A percentile compares a stretch with the other conserved stretches of the same genome.
These are phyloP conservation scores for Pocillopora meandrina DNA, from an alignment of 92 coral and sea anemone genomes.

Conservation along the genomic window DNA sequence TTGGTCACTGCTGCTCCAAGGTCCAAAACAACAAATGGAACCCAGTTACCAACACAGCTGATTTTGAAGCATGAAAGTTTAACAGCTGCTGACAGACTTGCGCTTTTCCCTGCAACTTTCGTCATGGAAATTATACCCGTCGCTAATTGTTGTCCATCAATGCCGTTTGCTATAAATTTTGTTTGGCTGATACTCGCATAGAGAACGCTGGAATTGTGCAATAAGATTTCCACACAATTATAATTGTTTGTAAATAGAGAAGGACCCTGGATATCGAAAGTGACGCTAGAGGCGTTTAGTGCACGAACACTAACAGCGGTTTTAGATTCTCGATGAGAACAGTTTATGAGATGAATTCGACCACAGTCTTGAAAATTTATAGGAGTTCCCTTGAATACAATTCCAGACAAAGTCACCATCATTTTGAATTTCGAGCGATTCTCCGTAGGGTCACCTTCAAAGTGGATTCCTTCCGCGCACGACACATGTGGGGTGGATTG, in stretches of 20 bases:
- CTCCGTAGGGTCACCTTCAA: neutral
- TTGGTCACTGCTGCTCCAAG: constrained; percentile 3
- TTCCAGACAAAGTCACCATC: constrained; percentile 10
- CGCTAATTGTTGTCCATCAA: neutral
- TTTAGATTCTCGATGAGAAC: constrained; percentile 14
- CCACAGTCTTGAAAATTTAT: constrained; percentile 20
- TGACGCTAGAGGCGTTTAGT: constrained; percentile 8
- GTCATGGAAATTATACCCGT: constrained; percentile 21
- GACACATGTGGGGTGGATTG: constrained; percentile 1
- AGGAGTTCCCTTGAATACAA: constrained; percentile 28
- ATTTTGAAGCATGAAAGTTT: constrained; percentile 15
- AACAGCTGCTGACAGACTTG: neutral
- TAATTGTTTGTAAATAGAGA: constrained; percentile 23
- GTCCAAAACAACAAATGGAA: constrained; percentile 19
- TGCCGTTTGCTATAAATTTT: constrained; percentile 21
- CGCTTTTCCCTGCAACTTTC: neutral
- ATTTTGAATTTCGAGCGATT: neutral
- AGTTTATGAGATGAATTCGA: constrained; percentile 14
- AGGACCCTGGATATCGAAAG: constrained; percentile 26
- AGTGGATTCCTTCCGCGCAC: constrained; percentile 28
- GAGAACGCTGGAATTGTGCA: neutral
- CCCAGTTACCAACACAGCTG: constrained; percentile 15
- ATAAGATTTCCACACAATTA: constrained; percentile 17
- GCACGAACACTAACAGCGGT: constrained; percentile 1
- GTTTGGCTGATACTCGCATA: neutral